phyloP scores from a whole-genome alignment of 2,797 vertebrate species.

The Furcifer pardalis region DNA sequence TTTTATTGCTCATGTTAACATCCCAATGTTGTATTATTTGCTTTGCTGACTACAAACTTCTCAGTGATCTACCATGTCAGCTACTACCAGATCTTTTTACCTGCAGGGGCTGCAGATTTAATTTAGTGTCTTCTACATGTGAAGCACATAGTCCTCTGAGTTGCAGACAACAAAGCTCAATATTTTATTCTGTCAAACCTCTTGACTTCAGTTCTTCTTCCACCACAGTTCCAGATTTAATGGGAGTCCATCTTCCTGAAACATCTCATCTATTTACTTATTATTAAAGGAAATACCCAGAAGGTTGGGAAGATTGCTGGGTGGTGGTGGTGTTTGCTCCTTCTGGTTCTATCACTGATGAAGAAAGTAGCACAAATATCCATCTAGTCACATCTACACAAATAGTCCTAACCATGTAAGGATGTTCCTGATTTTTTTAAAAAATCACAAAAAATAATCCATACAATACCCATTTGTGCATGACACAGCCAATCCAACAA shows the following conservation, averaged over 20 bases:
- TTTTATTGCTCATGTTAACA: background rate
- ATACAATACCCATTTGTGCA: background rate
- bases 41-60: background rate
- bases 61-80: background rate
- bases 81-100: background rate
- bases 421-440: background rate
- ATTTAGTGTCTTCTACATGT: background rate
- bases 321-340: background rate
- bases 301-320: too few species aligned
- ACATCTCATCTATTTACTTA: background rate
- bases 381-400: too few species aligned
- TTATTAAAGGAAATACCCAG: background rate
- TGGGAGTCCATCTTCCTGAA: too few species aligned
- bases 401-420: background rate
- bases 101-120: background rate
- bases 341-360: too few species aligned
- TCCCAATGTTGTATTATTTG: background rate
- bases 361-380: background rate
- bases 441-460: too few species aligned
- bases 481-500: background rate
- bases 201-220: background rate
- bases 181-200: background rate
- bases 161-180: background rate
- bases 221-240: background rate
- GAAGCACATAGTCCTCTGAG: background rate